Evolutionary conservation across 2,888 invertebrate genomes (phyloP).

Genomic region (Diarsia dahlii): DNA sequence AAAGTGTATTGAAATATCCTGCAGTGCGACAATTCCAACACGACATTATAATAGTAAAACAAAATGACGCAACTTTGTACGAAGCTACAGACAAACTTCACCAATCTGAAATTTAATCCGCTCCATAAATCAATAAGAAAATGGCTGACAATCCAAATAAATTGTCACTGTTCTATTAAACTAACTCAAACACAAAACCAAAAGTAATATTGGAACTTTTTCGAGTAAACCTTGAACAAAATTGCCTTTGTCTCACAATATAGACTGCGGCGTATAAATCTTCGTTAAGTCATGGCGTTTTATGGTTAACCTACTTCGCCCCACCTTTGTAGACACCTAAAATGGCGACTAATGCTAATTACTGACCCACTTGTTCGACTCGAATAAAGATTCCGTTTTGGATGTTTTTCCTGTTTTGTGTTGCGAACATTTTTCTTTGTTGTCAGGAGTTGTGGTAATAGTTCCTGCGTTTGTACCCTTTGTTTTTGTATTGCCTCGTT

Average conservation of each 20-base stretch:
- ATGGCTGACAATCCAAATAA: conserved; percentile 47
- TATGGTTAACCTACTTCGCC: conserved; percentile 68
- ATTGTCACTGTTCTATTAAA: conserved; percentile 55
- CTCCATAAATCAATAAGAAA: conserved; percentile 50
- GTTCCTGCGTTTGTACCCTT: conserved; percentile 12
- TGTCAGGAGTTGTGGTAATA: conserved; percentile 25
- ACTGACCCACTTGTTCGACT: conserved; percentile 61
- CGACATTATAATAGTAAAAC: conserved; percentile 13
- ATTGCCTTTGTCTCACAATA: conserved; percentile 65
- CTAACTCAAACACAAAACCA: conserved; percentile 44
- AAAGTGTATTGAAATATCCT: background rate
- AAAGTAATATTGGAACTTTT: conserved; percentile 63
- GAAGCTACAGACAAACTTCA: conserved; percentile 33
- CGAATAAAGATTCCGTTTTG: conserved; percentile 52
- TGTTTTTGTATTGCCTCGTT: conserved; percentile 31
- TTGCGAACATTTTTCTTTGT: conserved; percentile 38
- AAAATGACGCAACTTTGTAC: conserved; percentile 7
- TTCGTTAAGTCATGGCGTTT: conserved; percentile 63
- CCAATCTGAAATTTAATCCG: conserved; percentile 51
- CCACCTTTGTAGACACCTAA: conserved; percentile 65
- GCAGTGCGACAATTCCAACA: conserved; percentile 42
- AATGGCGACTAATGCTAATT: conserved; percentile 68
- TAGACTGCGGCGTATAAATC: conserved; percentile 64
- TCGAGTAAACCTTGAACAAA: conserved; percentile 60
- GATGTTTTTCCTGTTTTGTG: conserved; percentile 39